A percentile compares a stretch with the other conserved stretches of the same genome.
Conservation (phyloP, 2,888 invertebrate species). For the Eledona agricola region DNA sequence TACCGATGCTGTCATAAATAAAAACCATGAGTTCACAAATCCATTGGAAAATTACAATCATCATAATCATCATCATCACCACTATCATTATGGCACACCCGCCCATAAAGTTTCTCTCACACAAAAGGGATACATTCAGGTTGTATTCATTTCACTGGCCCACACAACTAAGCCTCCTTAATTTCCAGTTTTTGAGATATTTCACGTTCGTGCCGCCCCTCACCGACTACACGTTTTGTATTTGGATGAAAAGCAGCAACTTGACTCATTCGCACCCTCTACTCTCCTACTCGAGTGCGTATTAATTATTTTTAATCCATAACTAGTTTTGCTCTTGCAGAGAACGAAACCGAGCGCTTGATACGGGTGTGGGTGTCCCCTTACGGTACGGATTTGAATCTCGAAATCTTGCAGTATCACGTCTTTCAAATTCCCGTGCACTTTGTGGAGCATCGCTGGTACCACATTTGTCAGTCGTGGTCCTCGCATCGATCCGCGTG, state of each 20-base stretch:
- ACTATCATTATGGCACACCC: too few species aligned
- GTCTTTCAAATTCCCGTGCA: slow-evolving; percentile 64
- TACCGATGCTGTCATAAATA: slow-evolving; percentile 38
- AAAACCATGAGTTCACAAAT: slow-evolving; percentile 21
- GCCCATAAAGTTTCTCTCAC: slow-evolving; percentile 71
- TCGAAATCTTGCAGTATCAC: slow-evolving; percentile 66
- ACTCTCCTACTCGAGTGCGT: slow-evolving; percentile 68
- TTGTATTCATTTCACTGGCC: slow-evolving; percentile 51
- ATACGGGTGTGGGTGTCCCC: slow-evolving; percentile 71
- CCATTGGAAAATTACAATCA: slow-evolving; percentile 30
- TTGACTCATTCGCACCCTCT: slow-evolving; percentile 65
- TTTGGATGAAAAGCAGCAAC: slow-evolving; percentile 65
- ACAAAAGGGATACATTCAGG: slow-evolving; percentile 76
- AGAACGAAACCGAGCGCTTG: slow-evolving; percentile 64
- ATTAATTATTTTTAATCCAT: too few species aligned
- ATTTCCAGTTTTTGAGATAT: slow-evolving; percentile 65
- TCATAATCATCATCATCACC: slow-evolving; percentile 42
- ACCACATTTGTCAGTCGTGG: slow-evolving; percentile 74
- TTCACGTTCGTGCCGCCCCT: slow-evolving; percentile 64
- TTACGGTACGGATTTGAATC: slow-evolving; percentile 65
- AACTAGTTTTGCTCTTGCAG: too few species aligned
- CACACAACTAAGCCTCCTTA: background rate
- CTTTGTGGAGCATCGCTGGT: slow-evolving; percentile 66
- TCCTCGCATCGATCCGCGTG: slow-evolving; percentile 69
- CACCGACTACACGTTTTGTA: slow-evolving; percentile 66